Evolutionary conservation across 1,140 invertebrate species (phyloP).

Genomic region (Pantala flavescens): DNA sequence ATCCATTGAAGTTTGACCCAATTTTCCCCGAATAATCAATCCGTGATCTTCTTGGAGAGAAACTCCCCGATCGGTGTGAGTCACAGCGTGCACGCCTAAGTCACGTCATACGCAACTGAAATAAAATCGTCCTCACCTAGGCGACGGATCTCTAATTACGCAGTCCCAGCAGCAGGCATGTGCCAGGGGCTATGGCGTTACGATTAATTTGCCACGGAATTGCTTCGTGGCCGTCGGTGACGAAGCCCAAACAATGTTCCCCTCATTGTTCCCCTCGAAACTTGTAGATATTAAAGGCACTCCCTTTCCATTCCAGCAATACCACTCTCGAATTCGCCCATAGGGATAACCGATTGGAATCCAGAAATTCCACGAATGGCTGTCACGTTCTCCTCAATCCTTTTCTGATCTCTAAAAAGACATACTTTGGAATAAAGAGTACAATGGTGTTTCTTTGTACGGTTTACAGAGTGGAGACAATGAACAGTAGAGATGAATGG

Average conservation of each 20-base stretch:
- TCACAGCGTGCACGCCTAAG: too few species aligned
- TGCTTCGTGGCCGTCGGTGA: background rate
- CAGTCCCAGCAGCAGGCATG: background rate
- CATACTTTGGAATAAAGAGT: background rate
- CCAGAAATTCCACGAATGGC: background rate
- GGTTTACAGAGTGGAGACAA: background rate
- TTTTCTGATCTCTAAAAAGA: background rate
- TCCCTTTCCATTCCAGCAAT: background rate
- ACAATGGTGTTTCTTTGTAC: background rate
- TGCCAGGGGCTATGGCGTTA: background rate
- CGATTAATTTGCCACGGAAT: conserved; percentile 5
- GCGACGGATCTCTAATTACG: background rate
- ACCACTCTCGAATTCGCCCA: background rate
- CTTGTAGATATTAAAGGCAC: background rate
- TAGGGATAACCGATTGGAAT: background rate
- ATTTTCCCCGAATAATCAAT: too few species aligned
- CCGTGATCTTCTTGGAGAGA: too few species aligned
- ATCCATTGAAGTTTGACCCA: too few species aligned
- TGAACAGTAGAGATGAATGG: background rate
- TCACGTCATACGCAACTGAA: too few species aligned
- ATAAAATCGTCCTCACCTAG: background rate
- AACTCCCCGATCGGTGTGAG: too few species aligned
- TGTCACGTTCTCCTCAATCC: background rate
- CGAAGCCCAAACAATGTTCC: background rate
- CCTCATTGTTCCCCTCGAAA: conserved; percentile 4